A percentile compares a stretch with the other conserved stretches of the same genome.
Conservation (phyloP, 2,888 invertebrate genomes). For the Acrocyrtus sp. region DNA sequence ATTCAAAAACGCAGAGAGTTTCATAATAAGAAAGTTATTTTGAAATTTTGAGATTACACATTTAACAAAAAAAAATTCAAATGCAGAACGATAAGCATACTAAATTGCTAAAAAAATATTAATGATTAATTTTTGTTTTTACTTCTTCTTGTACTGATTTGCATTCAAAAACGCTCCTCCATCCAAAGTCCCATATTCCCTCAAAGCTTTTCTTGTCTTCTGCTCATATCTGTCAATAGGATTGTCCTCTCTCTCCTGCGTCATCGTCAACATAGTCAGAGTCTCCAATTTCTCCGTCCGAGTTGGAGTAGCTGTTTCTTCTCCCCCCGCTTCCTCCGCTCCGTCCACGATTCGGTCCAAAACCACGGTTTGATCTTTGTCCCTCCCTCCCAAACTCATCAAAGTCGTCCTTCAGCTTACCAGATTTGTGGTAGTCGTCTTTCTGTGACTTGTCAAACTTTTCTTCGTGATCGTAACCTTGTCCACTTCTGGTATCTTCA, state of each 20-base stretch:
- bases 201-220: constrained; percentile 23
- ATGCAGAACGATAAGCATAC: too few relatives aligned
- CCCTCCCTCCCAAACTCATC: constrained; percentile 18
- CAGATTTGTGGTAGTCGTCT: constrained; percentile 37
- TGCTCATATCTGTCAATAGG: constrained; percentile 41
- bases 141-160: constrained; percentile 15
- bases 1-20: constrained; percentile 28
- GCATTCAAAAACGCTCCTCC: constrained; percentile 29
- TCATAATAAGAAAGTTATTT: too few relatives aligned
- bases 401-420: constrained; percentile 42
- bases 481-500: constrained; percentile 20
- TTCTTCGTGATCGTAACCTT: constrained; percentile 31
- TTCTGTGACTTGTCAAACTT: constrained; percentile 26
- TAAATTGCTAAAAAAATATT: too few relatives aligned
- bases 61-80: too few relatives aligned
- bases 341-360: too few relatives aligned
- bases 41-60: too few relatives aligned
- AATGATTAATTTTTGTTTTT: too few relatives aligned
- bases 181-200: constrained; percentile 29
- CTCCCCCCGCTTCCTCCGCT: constrained; percentile 3
- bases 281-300: constrained; percentile 20
- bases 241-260: constrained; percentile 18
- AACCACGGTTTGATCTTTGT: too few relatives aligned
- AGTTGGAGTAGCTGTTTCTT: constrained; percentile 14
- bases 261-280: constrained; percentile 37